Evolutionary conservation across 2,797 vertebrate genomes (phyloP), one percentile per base, ranked within the genome.

Genomic region (Cyprinella venusta): DNA sequence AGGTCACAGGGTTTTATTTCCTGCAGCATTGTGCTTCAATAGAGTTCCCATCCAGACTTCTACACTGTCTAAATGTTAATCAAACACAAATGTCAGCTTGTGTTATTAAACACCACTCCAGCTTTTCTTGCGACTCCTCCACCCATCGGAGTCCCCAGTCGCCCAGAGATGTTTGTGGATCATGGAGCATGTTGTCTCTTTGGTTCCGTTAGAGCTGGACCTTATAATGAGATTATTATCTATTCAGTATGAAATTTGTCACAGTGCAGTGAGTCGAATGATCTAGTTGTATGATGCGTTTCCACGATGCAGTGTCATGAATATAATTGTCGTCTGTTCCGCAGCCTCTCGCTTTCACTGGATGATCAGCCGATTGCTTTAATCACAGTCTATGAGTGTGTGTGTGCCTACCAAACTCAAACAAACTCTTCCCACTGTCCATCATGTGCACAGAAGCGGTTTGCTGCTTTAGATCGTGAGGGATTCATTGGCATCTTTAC

Each of bases 201-300:
- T 79, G 59, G 36, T 10, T 64, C 18, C 0, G 5, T 24, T 76
- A 61, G 18, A 59, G 56, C 15, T 63, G 18, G 59, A 45, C 40
- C 16, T 77, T 77, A 45, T 77, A 63, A 79, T 79, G 59, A 52
- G 18, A 50, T 50, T 50, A 79, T 67, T 79, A 52, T 79, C 45
- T 52, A 79, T 67, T 68, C 63, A 67, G 48, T 50, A 52, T 54
- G 21, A 40, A 52, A 67, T 79, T 79, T 38, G 19, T 79, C 33
- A 54, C 21, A 79, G 75, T 38, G 45, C 77, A 54, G 64, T 68
- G 63, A 79, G 77, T 52, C 21, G 45, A 79, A 79, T 67, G 64
- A 79, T 79, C 30, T 67, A 67, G 64, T 38, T 79, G 45, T 33
- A 68, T 50, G 38, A 50, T 52, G 36, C 1, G 42, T 78, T 77